These are phyloP conservation scores for Pachliopta kotzebuea DNA, from an alignment of 2,888 invertebrate species.

Conservation along the genomic window DNA sequence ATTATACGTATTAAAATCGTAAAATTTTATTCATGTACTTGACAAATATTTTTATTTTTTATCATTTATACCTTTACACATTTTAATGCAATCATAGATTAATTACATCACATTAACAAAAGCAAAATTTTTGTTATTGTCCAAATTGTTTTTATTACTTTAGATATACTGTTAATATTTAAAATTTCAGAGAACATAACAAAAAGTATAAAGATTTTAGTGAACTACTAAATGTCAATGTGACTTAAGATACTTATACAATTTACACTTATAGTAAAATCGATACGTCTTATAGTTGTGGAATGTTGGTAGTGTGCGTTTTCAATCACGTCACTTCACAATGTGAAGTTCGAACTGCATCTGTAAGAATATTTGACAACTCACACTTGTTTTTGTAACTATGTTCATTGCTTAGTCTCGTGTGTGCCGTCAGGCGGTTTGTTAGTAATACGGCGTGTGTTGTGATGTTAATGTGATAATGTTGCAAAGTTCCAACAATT, in stretches of 20 bases:
- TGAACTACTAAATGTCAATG: background rate
- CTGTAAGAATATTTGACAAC: conserved; percentile 7
- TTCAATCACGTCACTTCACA: conserved; percentile 18
- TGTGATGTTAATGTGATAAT: conserved; percentile 1
- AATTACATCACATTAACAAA: too few relatives aligned
- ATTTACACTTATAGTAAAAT: background rate
- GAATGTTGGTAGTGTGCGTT: background rate
- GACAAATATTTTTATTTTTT: too few relatives aligned
- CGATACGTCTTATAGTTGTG: background rate
- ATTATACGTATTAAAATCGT: too few relatives aligned
- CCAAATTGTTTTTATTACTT: too few relatives aligned
- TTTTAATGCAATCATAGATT: too few relatives aligned
- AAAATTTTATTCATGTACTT: too few relatives aligned
- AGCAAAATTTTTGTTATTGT: too few relatives aligned
- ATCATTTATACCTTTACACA: too few relatives aligned
- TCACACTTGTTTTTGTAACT: conserved; percentile 12
- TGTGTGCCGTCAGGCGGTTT: conserved; percentile 8
- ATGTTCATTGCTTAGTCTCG: conserved; percentile 8
- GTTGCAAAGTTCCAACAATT: background rate
- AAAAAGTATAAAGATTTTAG: too few relatives aligned
- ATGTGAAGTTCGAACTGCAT: background rate
- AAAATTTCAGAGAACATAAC: too few relatives aligned
- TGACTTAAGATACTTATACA: background rate
- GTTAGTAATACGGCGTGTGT: conserved; percentile 5
- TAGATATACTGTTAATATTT: too few relatives aligned